These are phyloP conservation scores for Salmo trutta DNA, from an alignment of 2,797 vertebrate genomes.

Conservation along the genomic window DNA sequence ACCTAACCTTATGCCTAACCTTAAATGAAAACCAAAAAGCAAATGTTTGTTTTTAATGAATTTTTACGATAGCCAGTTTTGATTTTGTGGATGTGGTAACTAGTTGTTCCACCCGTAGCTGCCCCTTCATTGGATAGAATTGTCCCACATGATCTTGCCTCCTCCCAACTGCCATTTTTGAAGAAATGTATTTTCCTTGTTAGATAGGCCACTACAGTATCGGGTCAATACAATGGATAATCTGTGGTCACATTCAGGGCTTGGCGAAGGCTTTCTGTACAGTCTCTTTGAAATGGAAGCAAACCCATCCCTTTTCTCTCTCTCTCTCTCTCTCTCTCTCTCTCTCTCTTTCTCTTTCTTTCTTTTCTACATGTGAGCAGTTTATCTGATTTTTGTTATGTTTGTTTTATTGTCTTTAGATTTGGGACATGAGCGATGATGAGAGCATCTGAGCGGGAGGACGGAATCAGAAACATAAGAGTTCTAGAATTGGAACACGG, in stretches of 20 bases:
- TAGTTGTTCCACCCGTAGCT: too few species aligned
- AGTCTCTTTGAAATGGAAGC: neutral
- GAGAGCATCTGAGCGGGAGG: conserved; percentile 86
- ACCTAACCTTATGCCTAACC: too few species aligned
- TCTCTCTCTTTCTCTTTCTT: neutral
- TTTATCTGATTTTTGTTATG: neutral
- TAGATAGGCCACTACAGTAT: neutral
- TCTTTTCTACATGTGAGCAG: neutral
- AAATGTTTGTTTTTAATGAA: too few species aligned
- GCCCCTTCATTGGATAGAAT: too few species aligned
- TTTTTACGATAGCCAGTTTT: too few species aligned
- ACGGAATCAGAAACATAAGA: neutral
- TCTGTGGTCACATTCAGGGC: neutral
- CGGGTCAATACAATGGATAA: neutral
- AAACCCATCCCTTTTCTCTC: conserved; percentile 6
- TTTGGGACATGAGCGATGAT: conserved; percentile 99
- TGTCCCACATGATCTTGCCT: too few species aligned
- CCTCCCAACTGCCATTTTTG: conserved; percentile 22
- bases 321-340: neutral
- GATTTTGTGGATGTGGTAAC: too few species aligned
- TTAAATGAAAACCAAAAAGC: too few species aligned
- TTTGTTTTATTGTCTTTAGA: conserved; percentile 72
- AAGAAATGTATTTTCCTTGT: neutral
- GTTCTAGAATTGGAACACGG: neutral
- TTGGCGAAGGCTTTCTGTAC: neutral